These are phyloP conservation scores for Cyrtonyx montezumae DNA, from an alignment of 2,113 vertebrate species.

Conservation along the genomic window DNA sequence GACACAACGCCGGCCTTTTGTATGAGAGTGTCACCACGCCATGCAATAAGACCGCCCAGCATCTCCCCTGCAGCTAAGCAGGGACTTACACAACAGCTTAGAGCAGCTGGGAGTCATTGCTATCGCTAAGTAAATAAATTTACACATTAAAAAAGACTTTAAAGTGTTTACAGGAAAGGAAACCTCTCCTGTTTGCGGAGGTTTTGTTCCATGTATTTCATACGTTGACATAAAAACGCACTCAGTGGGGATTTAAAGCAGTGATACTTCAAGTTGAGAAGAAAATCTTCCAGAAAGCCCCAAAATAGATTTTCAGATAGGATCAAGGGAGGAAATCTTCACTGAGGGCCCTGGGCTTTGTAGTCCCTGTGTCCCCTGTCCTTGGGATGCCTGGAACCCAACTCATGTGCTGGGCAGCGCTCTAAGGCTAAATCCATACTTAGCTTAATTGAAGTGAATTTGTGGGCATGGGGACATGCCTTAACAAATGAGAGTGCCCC, in stretches of 20 bases:
- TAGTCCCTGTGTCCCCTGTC: not conserved
- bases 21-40: not conserved
- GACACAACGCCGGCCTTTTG: conserved; percentile 9
- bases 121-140: conserved; percentile 43
- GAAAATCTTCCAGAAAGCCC: not conserved
- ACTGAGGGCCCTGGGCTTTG: not conserved
- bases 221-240: not conserved
- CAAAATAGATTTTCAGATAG: not conserved
- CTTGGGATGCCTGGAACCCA: not conserved
- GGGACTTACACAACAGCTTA: not conserved
- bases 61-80: conserved; percentile 25
- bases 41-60: conserved; percentile 34
- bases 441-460: not conserved
- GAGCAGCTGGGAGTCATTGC: conserved; percentile 15
- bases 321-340: not conserved
- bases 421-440: not conserved
- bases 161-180: not conserved
- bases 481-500: not conserved
- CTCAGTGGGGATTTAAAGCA: not conserved
- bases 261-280: not conserved
- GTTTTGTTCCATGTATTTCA: fast-evolving
- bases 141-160: not conserved
- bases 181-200: not conserved
- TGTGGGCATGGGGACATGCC: not conserved
- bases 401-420: not conserved